A percentile compares a stretch with the other conserved stretches of the same genome.
phyloP scores from a whole-genome alignment of 2,797 vertebrate species.

The Morelia viridis region DNA sequence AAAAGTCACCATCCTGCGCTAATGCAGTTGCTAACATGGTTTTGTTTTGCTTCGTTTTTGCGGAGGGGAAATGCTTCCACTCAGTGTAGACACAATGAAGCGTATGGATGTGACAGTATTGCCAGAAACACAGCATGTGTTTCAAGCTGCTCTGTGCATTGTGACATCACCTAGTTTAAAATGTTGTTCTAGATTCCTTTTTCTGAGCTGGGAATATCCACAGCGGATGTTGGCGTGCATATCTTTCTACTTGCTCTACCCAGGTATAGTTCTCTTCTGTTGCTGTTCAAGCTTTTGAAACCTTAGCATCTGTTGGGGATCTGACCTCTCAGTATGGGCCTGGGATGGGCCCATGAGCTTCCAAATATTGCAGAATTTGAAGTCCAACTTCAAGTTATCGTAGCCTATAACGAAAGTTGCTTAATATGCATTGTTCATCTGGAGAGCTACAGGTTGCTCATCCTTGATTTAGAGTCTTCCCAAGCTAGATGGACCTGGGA shows the following conservation, averaged over 20 bases:
- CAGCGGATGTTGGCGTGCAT: not conserved
- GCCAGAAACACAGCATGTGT: not conserved
- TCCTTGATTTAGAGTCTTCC: not conserved
- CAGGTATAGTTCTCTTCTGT: not conserved
- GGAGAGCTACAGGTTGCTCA: no score
- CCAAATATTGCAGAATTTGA: no score
- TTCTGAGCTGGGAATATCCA: not conserved
- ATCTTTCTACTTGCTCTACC: not conserved
- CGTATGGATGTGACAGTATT: not conserved
- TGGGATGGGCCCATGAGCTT: no score
- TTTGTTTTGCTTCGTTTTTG: not conserved
- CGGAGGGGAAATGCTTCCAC: not conserved
- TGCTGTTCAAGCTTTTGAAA: not conserved
- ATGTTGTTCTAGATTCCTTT: not conserved
- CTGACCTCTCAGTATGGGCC: not conserved
- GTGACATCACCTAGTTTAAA: constrained; percentile 1
- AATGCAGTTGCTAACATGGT: not conserved
- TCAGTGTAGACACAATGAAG: not conserved
- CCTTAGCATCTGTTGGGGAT: not conserved
- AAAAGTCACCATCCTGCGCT: no score
- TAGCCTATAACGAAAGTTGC: no score
- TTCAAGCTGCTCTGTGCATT: not conserved
- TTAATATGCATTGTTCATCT: no score
- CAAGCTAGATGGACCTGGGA: not conserved
- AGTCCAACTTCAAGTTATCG: no score